A percentile compares a stretch with the other conserved stretches of the same genome.
Conservation (phyloP, 2,113 vertebrate species). For the Chascanopsetta lugubris region DNA sequence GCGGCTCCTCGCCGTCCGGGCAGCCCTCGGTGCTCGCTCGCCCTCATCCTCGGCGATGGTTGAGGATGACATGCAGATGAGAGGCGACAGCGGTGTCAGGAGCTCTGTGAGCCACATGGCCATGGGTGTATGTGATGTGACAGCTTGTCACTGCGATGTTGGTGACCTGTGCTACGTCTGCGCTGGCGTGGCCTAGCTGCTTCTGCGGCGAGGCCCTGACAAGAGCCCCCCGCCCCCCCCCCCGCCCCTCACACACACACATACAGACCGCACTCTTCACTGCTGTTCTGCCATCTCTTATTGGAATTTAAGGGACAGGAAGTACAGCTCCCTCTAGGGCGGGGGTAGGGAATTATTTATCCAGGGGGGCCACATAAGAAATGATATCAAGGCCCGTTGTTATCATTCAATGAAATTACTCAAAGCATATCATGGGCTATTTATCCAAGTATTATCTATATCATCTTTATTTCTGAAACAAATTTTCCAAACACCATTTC, state of each 20-base stretch:
- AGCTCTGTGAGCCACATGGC: conserved; percentile 69
- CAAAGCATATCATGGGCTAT: too few species aligned
- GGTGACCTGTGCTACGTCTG: conserved; percentile 67
- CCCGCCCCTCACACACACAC: conserved; percentile 6
- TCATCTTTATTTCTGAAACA: too few species aligned
- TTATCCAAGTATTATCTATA: too few species aligned
- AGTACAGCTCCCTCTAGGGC: too few species aligned
- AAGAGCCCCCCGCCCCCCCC: conserved; percentile 19
- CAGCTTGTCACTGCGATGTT: conserved; percentile 75
- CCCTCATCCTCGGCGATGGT: conserved; percentile 57
- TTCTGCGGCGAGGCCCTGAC: conserved; percentile 51
- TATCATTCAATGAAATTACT: too few species aligned
- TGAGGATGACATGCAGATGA: conserved; percentile 68
- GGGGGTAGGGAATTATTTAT: too few species aligned
- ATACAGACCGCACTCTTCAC: conserved; percentile 20
- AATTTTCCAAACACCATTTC: too few species aligned
- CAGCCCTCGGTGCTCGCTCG: conserved; percentile 42
- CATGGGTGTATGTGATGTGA: conserved; percentile 78
- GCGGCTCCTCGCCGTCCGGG: conserved; percentile 21
- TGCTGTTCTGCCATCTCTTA: not conserved
- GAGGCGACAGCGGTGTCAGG: conserved; percentile 79
- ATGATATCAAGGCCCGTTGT: too few species aligned
- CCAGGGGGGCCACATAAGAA: too few species aligned
- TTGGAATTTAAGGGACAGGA: conserved; percentile 3
- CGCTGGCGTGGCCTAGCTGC: conserved; percentile 60